phyloP scores from a whole-genome alignment of 2,888 invertebrate genomes.

The Coleophora deauratella region DNA sequence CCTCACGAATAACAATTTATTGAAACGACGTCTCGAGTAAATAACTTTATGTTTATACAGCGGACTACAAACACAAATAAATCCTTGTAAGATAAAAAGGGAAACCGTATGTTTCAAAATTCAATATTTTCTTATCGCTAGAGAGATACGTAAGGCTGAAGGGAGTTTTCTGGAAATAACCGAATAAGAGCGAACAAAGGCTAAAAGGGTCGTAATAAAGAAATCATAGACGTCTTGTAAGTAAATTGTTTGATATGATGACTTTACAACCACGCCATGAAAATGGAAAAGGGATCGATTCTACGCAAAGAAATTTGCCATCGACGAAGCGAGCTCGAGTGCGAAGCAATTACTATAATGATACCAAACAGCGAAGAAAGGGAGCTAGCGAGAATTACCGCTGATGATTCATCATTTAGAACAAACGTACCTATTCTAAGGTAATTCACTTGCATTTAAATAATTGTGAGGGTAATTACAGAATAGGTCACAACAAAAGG shows the following conservation, averaged over 20 bases:
- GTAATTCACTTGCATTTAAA: too few relatives aligned
- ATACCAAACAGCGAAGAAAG: slow-evolving; percentile 33
- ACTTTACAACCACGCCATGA: slow-evolving; percentile 23
- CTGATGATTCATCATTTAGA: slow-evolving; percentile 28
- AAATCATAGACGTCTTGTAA: slow-evolving; percentile 55
- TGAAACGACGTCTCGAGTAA: slow-evolving; percentile 38
- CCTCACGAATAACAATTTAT: slow-evolving; percentile 42
- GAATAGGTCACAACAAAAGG: slow-evolving; percentile 16
- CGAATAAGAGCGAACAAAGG: slow-evolving; percentile 44
- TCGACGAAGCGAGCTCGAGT: slow-evolving; percentile 25
- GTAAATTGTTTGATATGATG: slow-evolving; percentile 59
- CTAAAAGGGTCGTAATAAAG: slow-evolving; percentile 53
- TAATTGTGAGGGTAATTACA: too few relatives aligned
- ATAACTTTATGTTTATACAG: slow-evolving; percentile 32
- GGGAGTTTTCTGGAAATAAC: slow-evolving; percentile 40
- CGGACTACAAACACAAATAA: slow-evolving; percentile 38
- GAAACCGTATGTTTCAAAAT: slow-evolving; percentile 56
- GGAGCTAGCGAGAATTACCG: slow-evolving; percentile 28
- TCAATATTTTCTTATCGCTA: slow-evolving; percentile 56
- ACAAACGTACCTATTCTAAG: slow-evolving; percentile 9
- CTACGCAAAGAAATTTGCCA: slow-evolving; percentile 31
- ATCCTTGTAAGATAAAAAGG: slow-evolving; percentile 45
- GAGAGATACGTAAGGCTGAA: slow-evolving; percentile 38
- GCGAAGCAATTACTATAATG: slow-evolving; percentile 49
- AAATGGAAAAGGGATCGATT: slow-evolving; percentile 29